Base-by-base conservation (phyloP, 2,888 invertebrate species). In the Petrolisthes manimaculis region DNA sequence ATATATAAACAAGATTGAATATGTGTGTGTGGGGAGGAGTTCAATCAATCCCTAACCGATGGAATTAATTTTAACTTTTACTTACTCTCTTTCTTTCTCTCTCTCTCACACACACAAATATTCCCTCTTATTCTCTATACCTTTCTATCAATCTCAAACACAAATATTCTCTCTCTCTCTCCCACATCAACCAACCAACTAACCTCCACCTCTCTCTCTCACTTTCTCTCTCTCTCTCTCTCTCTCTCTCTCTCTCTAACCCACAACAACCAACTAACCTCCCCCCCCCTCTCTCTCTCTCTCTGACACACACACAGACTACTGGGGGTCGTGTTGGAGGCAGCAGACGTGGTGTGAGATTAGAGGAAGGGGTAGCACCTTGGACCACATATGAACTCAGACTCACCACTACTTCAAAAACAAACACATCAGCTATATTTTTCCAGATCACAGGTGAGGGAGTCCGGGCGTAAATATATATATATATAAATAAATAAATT, bases 391-490 rank as follows among this genome's bases (percentile, higher is more conserved):
- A 87, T 67, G 86, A 87, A 54, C 82, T 87, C 67, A 83, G 61
- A 24, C 79, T 87, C 1, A 87, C 86, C 12, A 83, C 86, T 0
- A 78, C 83, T 78, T 67, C 86, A 5, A 83, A 83, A 78, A 82
- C 82, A 75, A 87, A 87, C 71, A 87, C 86, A 14, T 87, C 86
- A 1, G 86, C 86, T 55, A 87, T 87, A 54, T 87, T 87, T 83
- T 87, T 87, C 78, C 83, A 87, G 69, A 87, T 87, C 71, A 78
- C 18, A 83, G 86, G 86, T 87, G 37, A 78, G 86, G n/a, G 51
- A 6, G 82, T 78, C 9, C 37, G 78, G 12, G 78, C 37, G 74
- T 74, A n/a, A 5, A n/a, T 74, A 74, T 8, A 74, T 74, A 74
- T 5, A 74, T n/a, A 74, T 5, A 74, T 74, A 74, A n/a, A 74